Percentiles rank a stretch among this genome's conserved stretches.
Conservation (phyloP, 2,888 invertebrate species). For the Lycophotia porphyrea region DNA sequence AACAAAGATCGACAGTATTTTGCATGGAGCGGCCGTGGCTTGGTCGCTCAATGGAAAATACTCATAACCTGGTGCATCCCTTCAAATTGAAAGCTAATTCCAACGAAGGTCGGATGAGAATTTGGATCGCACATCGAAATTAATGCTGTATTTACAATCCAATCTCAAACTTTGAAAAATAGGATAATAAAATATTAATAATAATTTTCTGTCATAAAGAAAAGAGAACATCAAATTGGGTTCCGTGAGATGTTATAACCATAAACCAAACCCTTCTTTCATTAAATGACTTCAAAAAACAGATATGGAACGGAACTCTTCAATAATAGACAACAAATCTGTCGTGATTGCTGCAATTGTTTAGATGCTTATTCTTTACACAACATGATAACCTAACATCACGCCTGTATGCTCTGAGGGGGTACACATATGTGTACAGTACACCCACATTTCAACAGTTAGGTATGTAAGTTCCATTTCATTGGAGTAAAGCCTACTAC, state of each 20-base stretch:
- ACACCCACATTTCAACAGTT: no score
- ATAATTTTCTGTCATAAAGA: neutral
- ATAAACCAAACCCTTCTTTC: neutral
- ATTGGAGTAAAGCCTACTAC: no score
- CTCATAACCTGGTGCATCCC: neutral
- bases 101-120: neutral
- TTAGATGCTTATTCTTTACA: no score
- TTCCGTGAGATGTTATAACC: neutral
- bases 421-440: no score
- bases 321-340: no score
- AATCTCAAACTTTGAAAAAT: neutral
- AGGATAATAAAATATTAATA: neutral
- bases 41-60: slow-evolving; percentile 10
- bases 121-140: neutral
- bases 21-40: neutral
- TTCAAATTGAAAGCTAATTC: neutral
- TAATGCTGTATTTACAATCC: neutral
- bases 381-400: no score
- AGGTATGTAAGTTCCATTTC: no score
- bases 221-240: neutral
- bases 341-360: no score
- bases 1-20: neutral
- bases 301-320: no score
- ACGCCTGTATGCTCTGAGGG: no score
- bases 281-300: no score